Evolutionary conservation across 2,113 vertebrate genomes (phyloP).

Genomic region (Rhipidura dahli): DNA sequence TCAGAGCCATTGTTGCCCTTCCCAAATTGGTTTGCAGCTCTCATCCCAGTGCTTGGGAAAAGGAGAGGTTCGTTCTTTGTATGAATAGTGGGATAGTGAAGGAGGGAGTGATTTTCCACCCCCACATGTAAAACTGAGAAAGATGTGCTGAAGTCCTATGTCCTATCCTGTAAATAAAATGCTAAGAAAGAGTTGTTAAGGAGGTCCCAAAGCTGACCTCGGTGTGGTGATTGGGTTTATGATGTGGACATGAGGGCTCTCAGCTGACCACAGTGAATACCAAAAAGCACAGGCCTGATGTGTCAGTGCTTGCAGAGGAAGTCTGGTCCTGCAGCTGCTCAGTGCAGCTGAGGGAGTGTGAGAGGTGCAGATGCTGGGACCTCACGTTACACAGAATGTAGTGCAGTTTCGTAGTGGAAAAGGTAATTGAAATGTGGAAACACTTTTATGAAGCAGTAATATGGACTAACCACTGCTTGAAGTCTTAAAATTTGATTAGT

Average conservation of each 20-base stretch:
- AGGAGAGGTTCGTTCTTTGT: background rate
- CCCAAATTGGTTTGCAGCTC: background rate
- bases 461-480: background rate
- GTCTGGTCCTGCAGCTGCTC: background rate
- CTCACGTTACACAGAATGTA: background rate
- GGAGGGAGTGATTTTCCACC: background rate
- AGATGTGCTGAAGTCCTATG: rapidly evolving
- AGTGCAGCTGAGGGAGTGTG: rapidly evolving
- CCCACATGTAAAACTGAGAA: rapidly evolving
- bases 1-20: background rate
- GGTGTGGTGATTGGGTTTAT: rapidly evolving
- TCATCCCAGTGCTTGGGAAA: background rate
- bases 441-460: background rate
- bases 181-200: background rate
- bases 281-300: background rate
- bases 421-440: background rate
- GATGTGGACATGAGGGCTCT: background rate
- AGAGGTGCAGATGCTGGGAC: background rate
- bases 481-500: background rate
- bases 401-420: background rate
- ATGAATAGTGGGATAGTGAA: background rate
- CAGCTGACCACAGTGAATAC: background rate
- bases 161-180: background rate
- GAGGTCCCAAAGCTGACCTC: background rate
- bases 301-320: background rate